phyloP scores from a whole-genome alignment of 2,888 invertebrate genomes.

The Philaethria dido region DNA sequence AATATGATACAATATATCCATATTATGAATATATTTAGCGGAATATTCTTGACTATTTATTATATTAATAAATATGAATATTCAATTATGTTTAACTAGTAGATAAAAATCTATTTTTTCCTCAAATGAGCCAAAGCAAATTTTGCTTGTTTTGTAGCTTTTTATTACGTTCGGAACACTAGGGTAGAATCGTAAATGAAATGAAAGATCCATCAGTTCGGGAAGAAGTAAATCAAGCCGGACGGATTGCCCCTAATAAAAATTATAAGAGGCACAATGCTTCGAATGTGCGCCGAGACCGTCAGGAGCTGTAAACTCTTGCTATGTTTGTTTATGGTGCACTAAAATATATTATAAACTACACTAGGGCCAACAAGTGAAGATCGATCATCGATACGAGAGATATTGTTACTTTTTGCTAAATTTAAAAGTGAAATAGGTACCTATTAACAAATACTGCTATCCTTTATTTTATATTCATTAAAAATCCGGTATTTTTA shows the following conservation, averaged over 20 bases:
- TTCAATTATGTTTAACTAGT: slow-evolving; percentile 9
- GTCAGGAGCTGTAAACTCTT: slow-evolving; percentile 81
- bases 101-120: slow-evolving; percentile 28
- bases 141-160: slow-evolving; percentile 78
- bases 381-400: neutral
- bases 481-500: too few species aligned
- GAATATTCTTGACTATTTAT: neutral
- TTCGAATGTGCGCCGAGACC: slow-evolving; percentile 76
- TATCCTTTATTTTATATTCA: neutral
- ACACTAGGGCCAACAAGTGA: slow-evolving; percentile 12
- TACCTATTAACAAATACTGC: neutral
- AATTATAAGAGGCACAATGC: slow-evolving; percentile 84
- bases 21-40: neutral
- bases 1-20: neutral
- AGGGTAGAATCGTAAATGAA: slow-evolving; percentile 81
- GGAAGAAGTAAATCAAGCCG: slow-evolving; percentile 83
- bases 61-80: neutral
- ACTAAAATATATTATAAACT: slow-evolving; percentile 82
- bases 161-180: slow-evolving; percentile 77
- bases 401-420: slow-evolving; percentile 4
- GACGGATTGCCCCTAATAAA: slow-evolving; percentile 84
- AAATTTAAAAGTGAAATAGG: neutral
- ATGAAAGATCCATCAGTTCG: slow-evolving; percentile 82
- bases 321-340: slow-evolving; percentile 83
- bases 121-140: slow-evolving; percentile 51